Evolutionary conservation across 2,888 invertebrate genomes (phyloP).

Genomic region (Campoletis raptor): DNA sequence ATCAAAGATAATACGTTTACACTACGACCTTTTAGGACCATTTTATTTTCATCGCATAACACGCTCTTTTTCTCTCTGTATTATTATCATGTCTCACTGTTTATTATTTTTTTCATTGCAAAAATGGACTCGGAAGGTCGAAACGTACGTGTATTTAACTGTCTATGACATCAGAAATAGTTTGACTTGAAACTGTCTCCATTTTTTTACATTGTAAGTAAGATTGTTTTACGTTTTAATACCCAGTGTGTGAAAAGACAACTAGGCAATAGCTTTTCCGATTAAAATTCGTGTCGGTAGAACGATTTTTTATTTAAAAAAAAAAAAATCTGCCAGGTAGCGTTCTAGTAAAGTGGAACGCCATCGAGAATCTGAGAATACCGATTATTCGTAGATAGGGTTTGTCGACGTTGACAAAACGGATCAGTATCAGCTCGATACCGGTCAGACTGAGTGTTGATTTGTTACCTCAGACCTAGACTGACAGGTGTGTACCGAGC

Average conservation of each 20-base stretch:
- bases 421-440: constrained; percentile 19
- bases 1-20: neutral
- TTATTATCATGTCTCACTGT: neutral
- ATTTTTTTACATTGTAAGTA: neutral
- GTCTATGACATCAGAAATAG: neutral
- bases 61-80: neutral
- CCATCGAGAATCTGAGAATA: constrained; percentile 3
- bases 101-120: constrained; percentile 12
- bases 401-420: constrained; percentile 23
- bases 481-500: constrained; percentile 26
- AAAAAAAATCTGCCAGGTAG: neutral
- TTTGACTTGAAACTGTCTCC: neutral
- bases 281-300: neutral
- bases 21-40: constrained; percentile 12
- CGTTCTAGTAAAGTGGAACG: neutral
- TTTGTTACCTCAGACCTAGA: constrained; percentile 12
- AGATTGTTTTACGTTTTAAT: neutral
- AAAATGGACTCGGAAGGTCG: neutral
- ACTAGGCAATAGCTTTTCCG: neutral
- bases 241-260: neutral
- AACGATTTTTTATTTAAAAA: neutral
- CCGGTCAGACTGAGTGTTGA: neutral
- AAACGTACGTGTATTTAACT: neutral
- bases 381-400: constrained; percentile 19
- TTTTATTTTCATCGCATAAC: constrained; percentile 3